Evolutionary conservation across 2,797 vertebrate species (phyloP), one percentile per base, ranked within the genome.

Genomic region (Microcaecilia unicolor): DNA sequence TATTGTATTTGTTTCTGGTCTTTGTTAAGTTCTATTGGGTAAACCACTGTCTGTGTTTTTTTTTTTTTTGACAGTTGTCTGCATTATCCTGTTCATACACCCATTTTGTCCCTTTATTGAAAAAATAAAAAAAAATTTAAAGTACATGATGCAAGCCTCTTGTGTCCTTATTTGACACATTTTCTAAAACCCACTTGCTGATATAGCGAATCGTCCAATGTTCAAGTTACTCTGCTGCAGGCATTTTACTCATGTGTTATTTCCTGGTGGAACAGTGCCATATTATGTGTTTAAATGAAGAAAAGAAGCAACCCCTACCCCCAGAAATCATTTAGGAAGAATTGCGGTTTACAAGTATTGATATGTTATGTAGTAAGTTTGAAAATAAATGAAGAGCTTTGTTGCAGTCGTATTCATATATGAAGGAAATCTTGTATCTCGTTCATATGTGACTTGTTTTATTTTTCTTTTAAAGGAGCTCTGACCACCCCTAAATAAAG

Each of bases 71-170:
- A 90, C 93, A 97, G 93, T 95, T 96, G 93, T 98, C 93, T 96
- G 91, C 94, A 97, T 98, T 93, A 93, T 90, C 93, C 91, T 97
- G 90, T 97, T 97, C 93, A 97, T 94, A 91, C 89, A 90, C 91
- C 91, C 93, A 97, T 97, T 96, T 93, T 97, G 92, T 97, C 95
- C 92, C 91, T 97, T 97, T 96, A 97, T 93, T 89, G 84, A 95
- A 94, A 93, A 86, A 88, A 87, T 80, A 80, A 83, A 87, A 87
- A 86, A 85, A 88, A 88, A 75, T 71, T 88, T 88, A 91, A 92
- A 93, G 83, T 86, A 87, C 84, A 87, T 76, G 67, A 66, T 67
- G 67, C 78, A 76, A 83, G 80, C 81, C 83, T 83, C 79, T 76
- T 70, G 83, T 82, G 81, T 82, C 82, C 82, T 86, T 82, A 84